Evolutionary conservation across 2,113 vertebrate genomes (phyloP), one percentile per base, ranked within the genome.

Genomic region (Puma concolor): DNA sequence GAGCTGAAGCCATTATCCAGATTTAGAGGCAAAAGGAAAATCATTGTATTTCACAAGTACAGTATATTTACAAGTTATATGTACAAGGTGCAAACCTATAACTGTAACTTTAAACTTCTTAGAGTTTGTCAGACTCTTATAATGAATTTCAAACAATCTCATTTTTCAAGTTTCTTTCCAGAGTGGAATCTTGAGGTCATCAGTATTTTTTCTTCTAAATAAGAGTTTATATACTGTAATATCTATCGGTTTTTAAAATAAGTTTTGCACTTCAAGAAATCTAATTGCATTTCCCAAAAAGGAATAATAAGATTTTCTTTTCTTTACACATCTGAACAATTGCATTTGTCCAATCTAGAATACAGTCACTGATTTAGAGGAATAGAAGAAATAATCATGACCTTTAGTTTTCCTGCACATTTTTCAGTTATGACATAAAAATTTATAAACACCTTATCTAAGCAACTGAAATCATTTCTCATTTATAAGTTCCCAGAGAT

Each of bases 21-120:
- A 95, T 97, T 95, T 95, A 79, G 33, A 97, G 66, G 4, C 17
- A 79, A 98, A 77, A 71, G 14, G 31, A 91, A 98, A 91, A 19
- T 86, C 66, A 77, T 76, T 79, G 82, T 76, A 67, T 2, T 80
- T 38, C 38, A 9, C 77, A 97, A 97, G 25, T 27, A 95, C 54
- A 48, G n/a, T 71, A 0, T 14, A 76, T 97, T 44, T 94, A 31
- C 31, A 93, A 60, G 14, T 88, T 88, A 11, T 85, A 90, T 89
- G 94, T 95, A 14, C n/a, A 90, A 0, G 85, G 19, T 89, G 50
- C 64, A 67, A 54, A 60, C 29, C 11, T 86, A 3, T 52, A 44
- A 7, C 38, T 94, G 1, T 74, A 98, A 83, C 36, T 87, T 95
- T 74, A 14, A 67, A 33, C 5, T 19, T 71, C 44, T 95, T 94